These are phyloP conservation scores for Ennomos fuscantarius DNA, from an alignment of 2,888 invertebrate genomes.

Conservation along the genomic window DNA sequence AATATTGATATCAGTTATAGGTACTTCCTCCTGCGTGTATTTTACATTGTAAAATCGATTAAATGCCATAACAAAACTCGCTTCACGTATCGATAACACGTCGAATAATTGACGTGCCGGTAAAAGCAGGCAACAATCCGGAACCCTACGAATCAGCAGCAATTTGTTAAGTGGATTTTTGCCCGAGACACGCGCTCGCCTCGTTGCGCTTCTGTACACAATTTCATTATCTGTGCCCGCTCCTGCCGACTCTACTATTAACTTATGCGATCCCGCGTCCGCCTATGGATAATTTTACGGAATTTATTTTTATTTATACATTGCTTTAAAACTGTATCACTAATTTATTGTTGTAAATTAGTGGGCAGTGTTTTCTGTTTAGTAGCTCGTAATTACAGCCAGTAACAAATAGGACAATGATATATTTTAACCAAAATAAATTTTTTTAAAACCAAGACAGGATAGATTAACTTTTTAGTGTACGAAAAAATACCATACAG, in stretches of 20 bases:
- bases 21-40: too few species aligned
- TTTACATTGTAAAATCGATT: not conserved
- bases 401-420: too few species aligned
- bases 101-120: constrained; percentile 78
- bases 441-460: not conserved
- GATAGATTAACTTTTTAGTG: too few species aligned
- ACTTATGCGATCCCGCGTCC: constrained; percentile 77
- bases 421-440: not conserved
- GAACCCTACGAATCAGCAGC: constrained; percentile 85
- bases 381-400: not conserved
- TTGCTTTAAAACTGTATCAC: constrained; percentile 20
- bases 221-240: constrained; percentile 78
- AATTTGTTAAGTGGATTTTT: constrained; percentile 87
- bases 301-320: constrained; percentile 40
- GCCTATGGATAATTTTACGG: constrained; percentile 66
- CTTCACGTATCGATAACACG: constrained; percentile 76
- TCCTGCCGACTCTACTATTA: constrained; percentile 67
- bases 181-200: constrained; percentile 83
- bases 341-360: constrained; percentile 22
- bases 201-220: constrained; percentile 85
- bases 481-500: too few species aligned
- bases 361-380: constrained; percentile 5
- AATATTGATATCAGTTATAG: too few species aligned
- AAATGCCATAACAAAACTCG: constrained; percentile 32
- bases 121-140: constrained; percentile 83